Conservation (phyloP, 2,113 vertebrate genomes). For the Triplophysa siluroides region DNA sequence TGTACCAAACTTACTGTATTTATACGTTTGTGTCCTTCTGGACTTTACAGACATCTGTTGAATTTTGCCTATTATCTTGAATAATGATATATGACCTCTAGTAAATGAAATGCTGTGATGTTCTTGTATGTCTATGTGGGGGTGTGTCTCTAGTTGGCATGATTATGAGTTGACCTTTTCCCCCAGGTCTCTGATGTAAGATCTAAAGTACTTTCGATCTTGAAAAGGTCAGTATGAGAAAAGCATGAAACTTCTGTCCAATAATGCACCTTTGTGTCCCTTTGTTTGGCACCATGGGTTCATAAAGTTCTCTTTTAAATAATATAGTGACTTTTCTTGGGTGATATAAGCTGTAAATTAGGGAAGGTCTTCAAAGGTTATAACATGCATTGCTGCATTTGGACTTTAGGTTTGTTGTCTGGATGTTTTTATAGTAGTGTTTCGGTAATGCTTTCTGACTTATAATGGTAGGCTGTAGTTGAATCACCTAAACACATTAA, state of each 20-base stretch:
- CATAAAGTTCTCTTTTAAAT: not conserved
- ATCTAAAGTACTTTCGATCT: constrained; percentile 18
- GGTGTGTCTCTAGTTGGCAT: not conserved
- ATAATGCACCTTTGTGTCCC: not conserved
- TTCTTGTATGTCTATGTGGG: not conserved
- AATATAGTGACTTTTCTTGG: not conserved
- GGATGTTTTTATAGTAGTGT: not conserved
- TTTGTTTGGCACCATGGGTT: not conserved
- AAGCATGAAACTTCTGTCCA: not conserved
- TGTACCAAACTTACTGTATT: not conserved
- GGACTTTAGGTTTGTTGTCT: not conserved
- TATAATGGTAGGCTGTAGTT: too few species aligned
- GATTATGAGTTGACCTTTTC: constrained; percentile 19
- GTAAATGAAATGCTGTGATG: too few species aligned
- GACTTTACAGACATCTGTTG: too few species aligned
- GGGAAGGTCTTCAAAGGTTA: not conserved
- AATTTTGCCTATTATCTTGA: too few species aligned
- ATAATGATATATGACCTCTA: too few species aligned
- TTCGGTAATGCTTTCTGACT: too few species aligned
- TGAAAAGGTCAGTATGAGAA: constrained; percentile 9
- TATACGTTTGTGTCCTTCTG: not conserved
- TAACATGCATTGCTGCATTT: not conserved
- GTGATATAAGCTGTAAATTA: not conserved
- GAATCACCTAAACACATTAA: too few species aligned
- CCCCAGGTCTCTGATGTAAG: not conserved